Evolutionary conservation across 2,797 vertebrate species (phyloP), one percentile per base, ranked within the genome.

Genomic region (Neosalanx taihuensis): DNA sequence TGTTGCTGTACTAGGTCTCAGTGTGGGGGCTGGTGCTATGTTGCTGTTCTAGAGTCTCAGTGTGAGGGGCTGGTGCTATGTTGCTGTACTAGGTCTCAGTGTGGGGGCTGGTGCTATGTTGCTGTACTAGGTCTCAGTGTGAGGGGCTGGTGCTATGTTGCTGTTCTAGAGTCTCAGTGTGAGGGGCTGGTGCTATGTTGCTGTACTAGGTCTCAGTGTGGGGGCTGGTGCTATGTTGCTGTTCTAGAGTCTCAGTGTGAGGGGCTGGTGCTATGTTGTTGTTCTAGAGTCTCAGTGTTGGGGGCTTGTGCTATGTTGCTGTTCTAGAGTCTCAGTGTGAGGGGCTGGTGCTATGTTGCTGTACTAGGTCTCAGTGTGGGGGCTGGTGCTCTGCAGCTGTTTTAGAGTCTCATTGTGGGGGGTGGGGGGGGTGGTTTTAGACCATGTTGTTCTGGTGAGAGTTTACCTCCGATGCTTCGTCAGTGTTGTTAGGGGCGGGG

Each of bases 381-480:
- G 20, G 41, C 33, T 20, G 67, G 70, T 61, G 12, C 15, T 56
- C 4, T 35, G 33, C 2, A 1, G 33, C 33, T 35, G 33, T 35
- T 35, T 2, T 35, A 35, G 33, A 26, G n/a, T 1, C 77, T 61
- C 73, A 70, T 67, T 60, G 64, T 59, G 61, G 66, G 23, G n/a
- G 41, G 31, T 20, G 67, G 70, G 59, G 12, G 6, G 33, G 10
- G n/a, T n/a, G 72, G 53, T n/a, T 74, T 85, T 93, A 97, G 81
- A 96, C 94, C 89, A 95, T 86, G 92, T 96, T 96, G 91, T 97
- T 98, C 92, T 97, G 95, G 80, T 94, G 91, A 76, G 91, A 94
- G 91, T 96, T 97, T 89, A 94, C 94, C 79, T 96, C 97, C 33
- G 88, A 70, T 1, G 89, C 82, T 29, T 90, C 89, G 79, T 90